Conservation (phyloP, 2,113 vertebrate genomes). For the Hucho hucho region DNA sequence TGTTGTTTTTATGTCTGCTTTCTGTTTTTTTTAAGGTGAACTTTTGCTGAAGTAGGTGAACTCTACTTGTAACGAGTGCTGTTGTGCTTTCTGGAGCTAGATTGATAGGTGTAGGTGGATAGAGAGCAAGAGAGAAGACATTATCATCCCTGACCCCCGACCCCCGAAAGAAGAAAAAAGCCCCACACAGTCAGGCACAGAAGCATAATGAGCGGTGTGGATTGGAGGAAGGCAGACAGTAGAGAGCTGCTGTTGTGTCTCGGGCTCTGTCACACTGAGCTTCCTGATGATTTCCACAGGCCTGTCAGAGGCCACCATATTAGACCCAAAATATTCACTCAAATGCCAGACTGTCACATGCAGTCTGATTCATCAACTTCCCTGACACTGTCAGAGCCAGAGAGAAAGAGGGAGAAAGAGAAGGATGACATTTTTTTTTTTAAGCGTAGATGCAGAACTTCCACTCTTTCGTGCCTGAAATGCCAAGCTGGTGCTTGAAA, state of each 20-base stretch:
- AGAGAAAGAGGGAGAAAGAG: neutral
- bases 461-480: slow-evolving; percentile 40
- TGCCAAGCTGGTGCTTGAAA: slow-evolving; percentile 35
- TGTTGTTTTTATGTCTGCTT: too few species aligned
- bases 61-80: too few species aligned
- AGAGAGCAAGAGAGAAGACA: slow-evolving; percentile 7
- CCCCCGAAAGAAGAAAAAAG: slow-evolving; percentile 1
- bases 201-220: too few species aligned
- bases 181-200: too few species aligned
- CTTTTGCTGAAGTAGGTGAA: too few species aligned
- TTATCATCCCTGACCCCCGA: too few species aligned
- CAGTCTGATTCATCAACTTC: slow-evolving; percentile 57
- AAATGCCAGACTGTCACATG: slow-evolving; percentile 52
- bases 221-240: too few species aligned
- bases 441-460: slow-evolving; percentile 30
- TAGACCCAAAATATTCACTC: slow-evolving; percentile 53
- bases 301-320: slow-evolving; percentile 52
- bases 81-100: neutral
- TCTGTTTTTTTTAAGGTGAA: too few species aligned
- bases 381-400: slow-evolving; percentile 40
- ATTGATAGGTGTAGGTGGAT: neutral
- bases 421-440: slow-evolving; percentile 24
- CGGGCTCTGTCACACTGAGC: slow-evolving; percentile 16
- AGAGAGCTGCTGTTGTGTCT: slow-evolving; percentile 14
- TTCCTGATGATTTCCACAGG: slow-evolving; percentile 33